Evolutionary conservation across 2,797 vertebrate species (phyloP).

Genomic region (Yasuhikotakia modesta): DNA sequence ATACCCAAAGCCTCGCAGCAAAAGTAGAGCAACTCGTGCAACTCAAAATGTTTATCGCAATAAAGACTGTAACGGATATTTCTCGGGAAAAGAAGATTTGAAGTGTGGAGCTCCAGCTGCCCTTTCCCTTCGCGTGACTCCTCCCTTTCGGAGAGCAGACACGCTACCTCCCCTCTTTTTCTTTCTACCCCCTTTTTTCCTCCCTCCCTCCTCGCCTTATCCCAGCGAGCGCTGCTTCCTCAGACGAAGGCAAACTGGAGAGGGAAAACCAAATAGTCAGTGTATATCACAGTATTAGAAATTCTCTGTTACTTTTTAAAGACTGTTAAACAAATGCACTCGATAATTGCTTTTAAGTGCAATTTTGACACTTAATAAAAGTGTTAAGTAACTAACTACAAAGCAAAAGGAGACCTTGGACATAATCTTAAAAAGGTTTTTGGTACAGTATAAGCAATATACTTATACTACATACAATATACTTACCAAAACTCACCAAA

Average conservation of each 20-base stretch:
- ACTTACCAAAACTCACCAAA: not conserved
- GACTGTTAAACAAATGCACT: not conserved
- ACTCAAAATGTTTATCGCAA: conserved; percentile 61
- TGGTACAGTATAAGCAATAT: not conserved
- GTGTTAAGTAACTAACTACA: not conserved
- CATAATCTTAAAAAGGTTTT: not conserved
- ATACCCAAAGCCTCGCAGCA: conserved; percentile 64
- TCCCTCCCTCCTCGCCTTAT: conserved; percentile 66
- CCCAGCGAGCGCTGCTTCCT: conserved; percentile 51
- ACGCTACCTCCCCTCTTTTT: conserved; percentile 45
- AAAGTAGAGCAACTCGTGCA: conserved; percentile 59
- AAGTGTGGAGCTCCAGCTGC: conserved; percentile 79
- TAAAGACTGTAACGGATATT: conserved; percentile 74
- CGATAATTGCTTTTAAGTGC: not conserved
- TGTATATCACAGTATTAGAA: not conserved
- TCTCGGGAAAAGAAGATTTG: conserved; percentile 70
- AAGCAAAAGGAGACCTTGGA: not conserved
- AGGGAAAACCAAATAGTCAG: conserved; percentile 2
- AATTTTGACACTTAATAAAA: not conserved
- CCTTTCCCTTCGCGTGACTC: conserved; percentile 80
- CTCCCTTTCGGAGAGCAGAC: conserved; percentile 77
- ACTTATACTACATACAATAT: too few species aligned
- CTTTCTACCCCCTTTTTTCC: conserved; percentile 63
- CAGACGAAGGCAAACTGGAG: conserved; percentile 43
- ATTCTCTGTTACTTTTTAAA: not conserved